A percentile compares a stretch with the other conserved stretches of the same genome.
Evolutionary conservation across 2,797 vertebrate genomes (phyloP).

Genomic region (Sphaeramia orbicularis): DNA sequence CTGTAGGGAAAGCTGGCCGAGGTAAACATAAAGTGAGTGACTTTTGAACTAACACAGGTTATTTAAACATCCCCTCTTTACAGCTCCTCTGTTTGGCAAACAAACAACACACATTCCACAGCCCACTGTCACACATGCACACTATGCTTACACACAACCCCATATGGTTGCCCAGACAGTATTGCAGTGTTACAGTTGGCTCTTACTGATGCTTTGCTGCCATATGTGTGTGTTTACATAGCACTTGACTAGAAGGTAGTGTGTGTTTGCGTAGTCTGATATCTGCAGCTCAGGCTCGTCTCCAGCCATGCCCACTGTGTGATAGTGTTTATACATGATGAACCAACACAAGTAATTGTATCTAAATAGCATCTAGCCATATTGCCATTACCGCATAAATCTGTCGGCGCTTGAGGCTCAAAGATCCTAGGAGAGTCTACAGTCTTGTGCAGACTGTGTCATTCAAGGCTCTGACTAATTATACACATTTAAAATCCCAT

Average conservation of each 20-base stretch:
- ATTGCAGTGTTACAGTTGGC: slow-evolving; percentile 16
- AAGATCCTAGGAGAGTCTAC: slow-evolving; percentile 3
- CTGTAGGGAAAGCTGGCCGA: background rate
- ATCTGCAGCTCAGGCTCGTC: slow-evolving; percentile 17
- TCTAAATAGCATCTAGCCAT: slow-evolving; percentile 28
- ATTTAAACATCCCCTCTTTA: slow-evolving; percentile 37
- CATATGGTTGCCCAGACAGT: slow-evolving; percentile 38
- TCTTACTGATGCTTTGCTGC: slow-evolving; percentile 12
- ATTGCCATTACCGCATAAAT: slow-evolving; percentile 32
- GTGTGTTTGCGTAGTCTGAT: slow-evolving; percentile 36
- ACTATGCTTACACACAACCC: slow-evolving; percentile 6
- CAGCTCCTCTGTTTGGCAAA: slow-evolving; percentile 35
- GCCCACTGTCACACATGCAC: slow-evolving; percentile 5
- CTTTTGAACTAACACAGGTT: slow-evolving; percentile 13
- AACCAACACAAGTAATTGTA: slow-evolving; percentile 43
- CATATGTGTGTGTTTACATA: slow-evolving; percentile 35
- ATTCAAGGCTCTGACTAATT: slow-evolving; percentile 38
- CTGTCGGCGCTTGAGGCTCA: slow-evolving; percentile 30
- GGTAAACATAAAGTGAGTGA: slow-evolving; percentile 30
- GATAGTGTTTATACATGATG: slow-evolving; percentile 25
- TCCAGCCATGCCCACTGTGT: slow-evolving; percentile 4
- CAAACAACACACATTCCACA: slow-evolving; percentile 39
- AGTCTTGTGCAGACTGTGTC: slow-evolving; percentile 30
- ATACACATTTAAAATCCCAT: slow-evolving; percentile 26
- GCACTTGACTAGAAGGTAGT: slow-evolving; percentile 2